Base-by-base conservation (phyloP, 2,888 invertebrate genomes). In the Clanis bilineata region DNA sequence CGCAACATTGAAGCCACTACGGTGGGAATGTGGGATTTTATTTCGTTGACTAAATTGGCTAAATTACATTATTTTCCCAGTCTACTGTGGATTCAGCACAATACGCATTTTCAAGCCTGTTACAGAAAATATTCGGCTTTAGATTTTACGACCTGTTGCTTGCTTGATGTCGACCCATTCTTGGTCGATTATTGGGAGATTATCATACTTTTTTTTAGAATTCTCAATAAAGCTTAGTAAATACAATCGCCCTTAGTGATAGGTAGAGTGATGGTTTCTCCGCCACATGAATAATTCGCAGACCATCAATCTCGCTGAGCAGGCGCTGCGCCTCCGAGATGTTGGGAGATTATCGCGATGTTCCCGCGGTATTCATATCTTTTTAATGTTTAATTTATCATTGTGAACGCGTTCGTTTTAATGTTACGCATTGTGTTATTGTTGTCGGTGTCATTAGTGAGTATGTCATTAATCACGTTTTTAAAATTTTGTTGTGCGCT, bases 221-320 rank as follows among this genome's bases (percentile, higher is more conserved):
- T n/a, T n/a, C n/a, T n/a, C n/a, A 15, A 41, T 15, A 44, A 22
- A 2, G 23, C 21, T 18, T 39, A 23, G 12, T 44, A 44, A 22
- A 22, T 44, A 12, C 51, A 51, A 15, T 15, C 15, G 7, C 51
- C 47, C 47, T 15, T n/a, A 12, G 21, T 44, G 23, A 44, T 43
- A 1, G 9, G 22, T 9, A 32, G 51, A 51, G 32, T 51, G 51
- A 51, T 51, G 51, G 51, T 51, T 28, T 51, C 51, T 51, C 32
- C 51, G 32, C 41, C 39, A 32, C 57, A 39, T 58, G 58, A 58
- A 59, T 59, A 59, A 54, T 59, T 43, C 59, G 25, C 32, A 38
- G 22, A 32, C 15, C 59, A 59, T 59, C 59, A 59, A 59, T 59
- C 59, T 59, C 54, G 18, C 54, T 21, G 21, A 41, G 10, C 25